Base-by-base conservation (phyloP, 2,797 vertebrate species). In the Eupleurogrammus muticus region DNA sequence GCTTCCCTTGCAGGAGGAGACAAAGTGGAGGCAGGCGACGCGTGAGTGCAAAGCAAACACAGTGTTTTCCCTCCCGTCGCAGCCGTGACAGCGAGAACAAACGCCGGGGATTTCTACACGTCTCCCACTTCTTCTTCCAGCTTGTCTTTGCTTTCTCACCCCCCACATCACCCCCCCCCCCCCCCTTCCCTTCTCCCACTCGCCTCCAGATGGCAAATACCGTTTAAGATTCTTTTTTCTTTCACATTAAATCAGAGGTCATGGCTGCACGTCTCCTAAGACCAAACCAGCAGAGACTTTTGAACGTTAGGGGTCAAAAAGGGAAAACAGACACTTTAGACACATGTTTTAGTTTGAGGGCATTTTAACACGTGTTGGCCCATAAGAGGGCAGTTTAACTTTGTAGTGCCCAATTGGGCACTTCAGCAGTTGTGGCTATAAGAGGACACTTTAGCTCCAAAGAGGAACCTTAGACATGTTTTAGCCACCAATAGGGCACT, bases 241-340 rank as follows among this genome's bases (percentile, higher is more conserved):
- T 89, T 89, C 93, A 94, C 91, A 89, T 93, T 93, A 95, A 96
- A 96, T 92, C 92, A 90, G 92, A 92, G 95, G 94, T 94, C 95
- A 95, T 95, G 95, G 95, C 95, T 96, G 95, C 82, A 75, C 63
- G 81, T 80, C 89, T 87, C 88, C 81, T 44, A 86, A 36, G 90
- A 92, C 84, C 89, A 88, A 86, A 66, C 63, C 3, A 3, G 28
- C 28, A 28, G 6, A 3, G 28, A 6, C 28, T n/a, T n/a, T n/a
- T n/a, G n/a, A n/a, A n/a, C n/a, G n/a, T n/a, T n/a, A n/a, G n/a
- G n/a, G n/a, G n/a, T n/a, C n/a, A n/a, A 28, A 28, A 28, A 28
- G 28, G 28, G 3, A 28, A 28, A 28, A 28, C 6, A 6, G 28
- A 6, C 28, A 28, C 28, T 28, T 28, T 28, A 28, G n/a, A n/a